A percentile compares a stretch with the other conserved stretches of the same genome.
Evolutionary conservation across 1,140 invertebrate species (phyloP).

Genomic region (Teleogryllus occipitalis): DNA sequence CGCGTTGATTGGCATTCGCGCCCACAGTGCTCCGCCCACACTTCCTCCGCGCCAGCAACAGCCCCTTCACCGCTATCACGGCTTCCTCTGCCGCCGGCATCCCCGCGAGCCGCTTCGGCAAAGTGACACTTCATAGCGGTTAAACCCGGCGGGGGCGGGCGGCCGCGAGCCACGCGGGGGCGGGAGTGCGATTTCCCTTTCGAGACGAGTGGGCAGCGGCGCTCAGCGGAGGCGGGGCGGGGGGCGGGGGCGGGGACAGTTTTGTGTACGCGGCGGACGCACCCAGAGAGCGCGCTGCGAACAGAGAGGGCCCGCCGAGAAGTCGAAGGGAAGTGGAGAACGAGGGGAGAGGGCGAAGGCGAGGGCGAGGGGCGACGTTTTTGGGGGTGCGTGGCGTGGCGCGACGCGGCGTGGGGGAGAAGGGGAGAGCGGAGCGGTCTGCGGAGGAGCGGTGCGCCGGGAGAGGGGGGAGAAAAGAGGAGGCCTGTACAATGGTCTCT

Average conservation of each 20-base stretch:
- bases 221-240: background rate
- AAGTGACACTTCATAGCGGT: slow-evolving; percentile 3
- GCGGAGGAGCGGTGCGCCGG: background rate
- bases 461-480: background rate
- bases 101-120: background rate
- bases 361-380: background rate
- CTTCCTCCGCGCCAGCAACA: too few species aligned
- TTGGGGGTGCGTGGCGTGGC: background rate
- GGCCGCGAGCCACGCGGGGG: too few species aligned
- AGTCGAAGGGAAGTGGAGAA: background rate
- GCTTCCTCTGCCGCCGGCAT: too few species aligned
- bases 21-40: too few species aligned
- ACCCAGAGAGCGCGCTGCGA: background rate
- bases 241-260: background rate
- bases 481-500: slow-evolving; percentile 9
- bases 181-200: slow-evolving; percentile 12
- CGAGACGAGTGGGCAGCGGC: background rate
- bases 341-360: background rate
- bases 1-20: too few species aligned
- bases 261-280: background rate
- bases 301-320: background rate
- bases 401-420: too few species aligned
- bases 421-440: too few species aligned
- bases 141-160: background rate
- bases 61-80: too few species aligned